Evolutionary conservation across 2,888 invertebrate genomes (phyloP).

Genomic region (Glaucopsyche alexis): DNA sequence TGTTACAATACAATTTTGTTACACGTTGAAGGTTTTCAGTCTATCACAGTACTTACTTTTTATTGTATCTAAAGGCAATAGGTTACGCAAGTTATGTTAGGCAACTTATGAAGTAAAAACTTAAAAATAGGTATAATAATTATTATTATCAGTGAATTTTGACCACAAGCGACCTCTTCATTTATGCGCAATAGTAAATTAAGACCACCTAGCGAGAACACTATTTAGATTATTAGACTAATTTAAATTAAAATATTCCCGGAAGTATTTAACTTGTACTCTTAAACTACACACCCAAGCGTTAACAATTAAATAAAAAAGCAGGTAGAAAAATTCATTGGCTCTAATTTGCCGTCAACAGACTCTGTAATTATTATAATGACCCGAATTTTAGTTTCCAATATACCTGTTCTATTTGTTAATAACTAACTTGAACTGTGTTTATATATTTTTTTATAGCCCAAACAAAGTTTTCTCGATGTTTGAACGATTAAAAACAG

Average conservation of each 20-base stretch:
- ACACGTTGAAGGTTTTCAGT: too few species aligned
- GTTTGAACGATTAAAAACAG: conserved; percentile 60
- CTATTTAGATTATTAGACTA: not conserved
- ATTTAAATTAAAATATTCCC: conserved; percentile 21
- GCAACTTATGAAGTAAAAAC: too few species aligned
- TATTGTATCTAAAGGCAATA: too few species aligned
- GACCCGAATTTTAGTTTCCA: conserved; percentile 61
- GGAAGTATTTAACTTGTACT: conserved; percentile 24
- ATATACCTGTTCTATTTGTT: conserved; percentile 71
- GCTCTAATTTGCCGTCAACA: conserved; percentile 49
- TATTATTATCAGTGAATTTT: too few species aligned
- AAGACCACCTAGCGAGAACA: conserved; percentile 17
- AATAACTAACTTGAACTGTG: conserved; percentile 50
- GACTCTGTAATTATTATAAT: conserved; percentile 75
- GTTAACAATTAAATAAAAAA: conserved; percentile 36
- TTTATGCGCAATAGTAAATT: not conserved
- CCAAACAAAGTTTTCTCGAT: conserved; percentile 47
- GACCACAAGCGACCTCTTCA: too few species aligned
- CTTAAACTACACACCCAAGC: conserved; percentile 23
- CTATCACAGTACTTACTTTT: too few species aligned
- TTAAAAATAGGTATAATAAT: too few species aligned
- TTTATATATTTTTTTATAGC: conserved; percentile 42
- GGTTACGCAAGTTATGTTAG: too few species aligned
- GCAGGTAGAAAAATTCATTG: conserved; percentile 42
- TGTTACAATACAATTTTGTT: too few species aligned